phyloP scores from a whole-genome alignment of 2,888 invertebrate genomes.

The Parelbella ahira region DNA sequence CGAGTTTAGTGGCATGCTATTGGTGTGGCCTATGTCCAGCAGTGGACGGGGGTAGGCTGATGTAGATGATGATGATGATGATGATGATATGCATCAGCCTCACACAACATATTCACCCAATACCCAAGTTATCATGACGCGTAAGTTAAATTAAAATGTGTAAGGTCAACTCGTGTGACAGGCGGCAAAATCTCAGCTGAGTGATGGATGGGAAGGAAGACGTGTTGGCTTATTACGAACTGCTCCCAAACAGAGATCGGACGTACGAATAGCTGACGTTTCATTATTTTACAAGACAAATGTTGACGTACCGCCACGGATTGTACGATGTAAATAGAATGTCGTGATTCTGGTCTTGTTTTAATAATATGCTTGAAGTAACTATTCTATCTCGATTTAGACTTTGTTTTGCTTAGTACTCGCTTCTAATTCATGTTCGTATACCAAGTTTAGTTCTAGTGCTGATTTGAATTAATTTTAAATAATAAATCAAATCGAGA shows the following conservation, averaged over 20 bases:
- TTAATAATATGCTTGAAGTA: constrained; percentile 1
- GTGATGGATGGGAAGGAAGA: constrained; percentile 66
- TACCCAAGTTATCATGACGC: no score
- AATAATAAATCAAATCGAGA: no score
- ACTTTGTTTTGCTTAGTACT: no score
- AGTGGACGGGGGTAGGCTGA: no score
- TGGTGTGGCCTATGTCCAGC: no score
- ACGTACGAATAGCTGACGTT: constrained; percentile 55
- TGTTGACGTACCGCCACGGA: constrained; percentile 43
- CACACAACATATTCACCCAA: no score
- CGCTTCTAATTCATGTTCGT: no score
- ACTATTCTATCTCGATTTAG: not conserved
- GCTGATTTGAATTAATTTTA: no score
- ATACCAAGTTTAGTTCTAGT: no score
- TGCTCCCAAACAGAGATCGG: constrained; percentile 57
- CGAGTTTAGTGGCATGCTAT: no score
- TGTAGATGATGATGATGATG: no score
- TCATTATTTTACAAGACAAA: constrained; percentile 73
- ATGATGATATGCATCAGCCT: no score
- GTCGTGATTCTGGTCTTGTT: constrained; percentile 26
- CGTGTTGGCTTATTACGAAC: constrained; percentile 72
- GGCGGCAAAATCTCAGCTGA: constrained; percentile 41
- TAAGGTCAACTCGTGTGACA: constrained; percentile 38
- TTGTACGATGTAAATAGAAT: constrained; percentile 24
- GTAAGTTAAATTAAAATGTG: constrained; percentile 24